Evolutionary conservation across 2,888 invertebrate species (phyloP), one percentile per base, ranked within the genome.

Genomic region (Strigamia transsilvanica): DNA sequence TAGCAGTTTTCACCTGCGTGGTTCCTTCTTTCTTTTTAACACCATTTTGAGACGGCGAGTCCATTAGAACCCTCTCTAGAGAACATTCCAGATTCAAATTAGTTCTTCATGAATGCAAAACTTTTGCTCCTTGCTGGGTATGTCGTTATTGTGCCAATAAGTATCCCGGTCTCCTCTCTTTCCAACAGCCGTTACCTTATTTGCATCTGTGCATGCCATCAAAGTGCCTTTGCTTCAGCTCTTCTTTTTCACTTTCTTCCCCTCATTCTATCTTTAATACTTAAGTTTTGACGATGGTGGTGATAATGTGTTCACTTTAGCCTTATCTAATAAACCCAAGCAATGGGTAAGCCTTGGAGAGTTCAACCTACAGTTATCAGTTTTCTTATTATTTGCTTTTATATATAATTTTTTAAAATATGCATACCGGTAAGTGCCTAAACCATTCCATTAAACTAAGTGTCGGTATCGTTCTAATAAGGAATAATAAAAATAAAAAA

Each of bases 31-130:
- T 73, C 73, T 73, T 38, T 38, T 38, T 73, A 73, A 73, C 73
- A 27, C 73, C 32, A 73, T 73, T 73, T 73, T 73, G 73, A 73
- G 32, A 73, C 73, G 32, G 27, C 73, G 32, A 32, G 73, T 73
- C 73, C 73, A 73, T 73, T 73, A 73, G 73, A 73, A 73, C 73
- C 73, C 73, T 73, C 73, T 73, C 73, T 73, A 27, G 73, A 73
- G 73, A 73, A 73, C 73, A 73, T 73, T 73, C 73, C 73, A 73
- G 73, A 73, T 73, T 73, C 73, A 73, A 73, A 73, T 73, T 73
- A 73, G 73, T 73, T 73, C 73, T 73, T 73, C 73, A 73, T 73
- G 73, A 73, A 73, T 73, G 73, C 73, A 73, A 73, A 73, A 73
- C 73, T 73, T 73, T 73, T 73, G 73, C 73, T 73, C 73, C 32